Conservation (phyloP, 2,888 invertebrate species). For the Charanyca ferruginea region DNA sequence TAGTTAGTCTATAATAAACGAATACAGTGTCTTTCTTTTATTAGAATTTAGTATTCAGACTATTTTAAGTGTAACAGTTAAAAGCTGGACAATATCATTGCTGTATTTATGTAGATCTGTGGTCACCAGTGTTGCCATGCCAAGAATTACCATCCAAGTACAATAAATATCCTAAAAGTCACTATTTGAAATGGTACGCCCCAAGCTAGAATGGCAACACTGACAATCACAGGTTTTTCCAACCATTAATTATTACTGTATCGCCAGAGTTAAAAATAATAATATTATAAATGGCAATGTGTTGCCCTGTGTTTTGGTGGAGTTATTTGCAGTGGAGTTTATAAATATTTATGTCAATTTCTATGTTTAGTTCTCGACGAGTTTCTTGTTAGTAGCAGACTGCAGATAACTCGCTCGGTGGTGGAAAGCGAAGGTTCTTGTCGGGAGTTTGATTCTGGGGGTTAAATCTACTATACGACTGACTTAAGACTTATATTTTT, state of each 20-base stretch:
- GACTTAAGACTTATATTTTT: slow-evolving; percentile 35
- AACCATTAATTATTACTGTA: slow-evolving; percentile 49
- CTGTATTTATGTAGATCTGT: slow-evolving; percentile 54
- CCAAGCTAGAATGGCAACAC: slow-evolving; percentile 56
- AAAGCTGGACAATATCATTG: slow-evolving; percentile 71
- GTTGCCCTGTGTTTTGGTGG: slow-evolving; percentile 63
- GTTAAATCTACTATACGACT: slow-evolving; percentile 45
- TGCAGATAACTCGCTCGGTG: slow-evolving; percentile 51
- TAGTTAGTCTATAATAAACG: slow-evolving; percentile 67
- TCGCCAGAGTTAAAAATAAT: slow-evolving; percentile 64
- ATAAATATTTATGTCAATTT: slow-evolving; percentile 10
- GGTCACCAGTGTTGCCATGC: slow-evolving; percentile 41
- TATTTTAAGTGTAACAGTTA: slow-evolving; percentile 75
- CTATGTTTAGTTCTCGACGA: slow-evolving; percentile 7
- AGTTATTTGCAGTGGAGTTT: slow-evolving; percentile 51
- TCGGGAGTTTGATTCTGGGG: slow-evolving; percentile 41
- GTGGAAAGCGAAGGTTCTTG: slow-evolving; percentile 37
- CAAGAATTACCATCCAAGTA: slow-evolving; percentile 44
- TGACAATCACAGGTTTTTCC: slow-evolving; percentile 32
- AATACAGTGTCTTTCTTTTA: slow-evolving; percentile 72
- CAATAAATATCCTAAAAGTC: slow-evolving; percentile 35
- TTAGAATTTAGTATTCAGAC: slow-evolving; percentile 70
- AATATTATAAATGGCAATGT: slow-evolving; percentile 68
- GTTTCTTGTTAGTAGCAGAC: slow-evolving; percentile 34
- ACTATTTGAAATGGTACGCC: slow-evolving; percentile 11